phyloP scores from a whole-genome alignment of 2,797 vertebrate genomes.

The Microcaecilia unicolor region DNA sequence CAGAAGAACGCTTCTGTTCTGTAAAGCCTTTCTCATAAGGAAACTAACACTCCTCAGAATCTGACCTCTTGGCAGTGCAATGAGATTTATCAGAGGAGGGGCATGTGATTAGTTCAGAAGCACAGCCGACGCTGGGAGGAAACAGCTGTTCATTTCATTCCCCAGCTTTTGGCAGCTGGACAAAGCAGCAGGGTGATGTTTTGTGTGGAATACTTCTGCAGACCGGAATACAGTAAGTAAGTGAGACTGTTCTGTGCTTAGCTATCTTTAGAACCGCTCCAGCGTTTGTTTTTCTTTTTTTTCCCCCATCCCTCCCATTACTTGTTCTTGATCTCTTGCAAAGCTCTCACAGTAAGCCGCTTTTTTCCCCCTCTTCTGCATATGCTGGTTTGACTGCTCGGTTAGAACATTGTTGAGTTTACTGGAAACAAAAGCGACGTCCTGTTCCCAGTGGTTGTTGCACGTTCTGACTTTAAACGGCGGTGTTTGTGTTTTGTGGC shows the following conservation, averaged over 20 bases:
- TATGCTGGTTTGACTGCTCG: slow-evolving; percentile 8
- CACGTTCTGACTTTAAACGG: no score
- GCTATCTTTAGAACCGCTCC: no score
- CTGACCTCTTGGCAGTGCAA: slow-evolving; percentile 54
- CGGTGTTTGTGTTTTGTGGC: no score
- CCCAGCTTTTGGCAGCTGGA: slow-evolving; percentile 55
- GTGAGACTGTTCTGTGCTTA: slow-evolving; percentile 25
- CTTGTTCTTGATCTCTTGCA: slow-evolving; percentile 17
- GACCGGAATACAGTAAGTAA: slow-evolving; percentile 52
- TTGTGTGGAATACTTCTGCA: slow-evolving; percentile 42
- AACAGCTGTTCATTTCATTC: slow-evolving; percentile 61
- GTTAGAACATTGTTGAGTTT: not conserved
- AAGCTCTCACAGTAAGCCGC: slow-evolving; percentile 1
- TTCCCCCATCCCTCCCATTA: not conserved
- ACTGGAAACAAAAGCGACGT: not conserved
- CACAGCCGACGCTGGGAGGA: slow-evolving; percentile 50
- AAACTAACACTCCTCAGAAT: slow-evolving; percentile 50
- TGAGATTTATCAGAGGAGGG: slow-evolving; percentile 55
- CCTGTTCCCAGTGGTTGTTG: no score
- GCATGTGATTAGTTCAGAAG: slow-evolving; percentile 65
- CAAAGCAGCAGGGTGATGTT: slow-evolving; percentile 52
- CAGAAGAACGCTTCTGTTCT: slow-evolving; percentile 19
- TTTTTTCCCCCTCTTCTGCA: slow-evolving; percentile 15
- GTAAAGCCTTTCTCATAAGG: slow-evolving; percentile 36
- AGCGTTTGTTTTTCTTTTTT: not conserved